These are phyloP conservation scores for Manduca sexta DNA, from an alignment of 1,140 invertebrate genomes.

Conservation along the genomic window DNA sequence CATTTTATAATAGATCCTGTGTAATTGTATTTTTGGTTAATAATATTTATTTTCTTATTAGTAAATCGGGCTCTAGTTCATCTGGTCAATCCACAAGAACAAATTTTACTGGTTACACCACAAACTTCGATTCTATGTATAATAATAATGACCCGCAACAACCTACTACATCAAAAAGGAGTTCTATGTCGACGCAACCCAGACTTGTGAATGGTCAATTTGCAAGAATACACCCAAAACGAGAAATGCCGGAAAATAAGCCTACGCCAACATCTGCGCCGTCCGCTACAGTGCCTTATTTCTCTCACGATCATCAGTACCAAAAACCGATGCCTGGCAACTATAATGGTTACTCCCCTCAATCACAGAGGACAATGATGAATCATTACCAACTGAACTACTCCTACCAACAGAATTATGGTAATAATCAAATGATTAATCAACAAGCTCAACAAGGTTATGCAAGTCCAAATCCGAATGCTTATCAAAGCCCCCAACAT, in stretches of 20 bases:
- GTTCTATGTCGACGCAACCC: slow-evolving; percentile 44
- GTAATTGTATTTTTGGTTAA: too few relatives aligned
- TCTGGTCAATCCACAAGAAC: slow-evolving; percentile 68
- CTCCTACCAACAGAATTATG: slow-evolving; percentile 52
- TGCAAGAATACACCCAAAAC: slow-evolving; percentile 45
- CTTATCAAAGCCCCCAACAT: slow-evolving; percentile 62
- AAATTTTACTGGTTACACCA: slow-evolving; percentile 66
- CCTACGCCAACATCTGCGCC: slow-evolving; percentile 22
- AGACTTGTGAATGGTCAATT: slow-evolving; percentile 53
- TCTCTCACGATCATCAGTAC: slow-evolving; percentile 66
- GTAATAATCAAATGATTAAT: slow-evolving; percentile 44
- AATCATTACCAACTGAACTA: slow-evolving; percentile 56
- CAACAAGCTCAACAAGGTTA: slow-evolving; percentile 45
- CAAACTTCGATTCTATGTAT: slow-evolving; percentile 62
- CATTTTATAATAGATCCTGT: too few relatives aligned
- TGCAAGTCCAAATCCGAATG: slow-evolving; percentile 45
- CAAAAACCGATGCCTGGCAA: slow-evolving; percentile 52
- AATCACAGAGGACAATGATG: slow-evolving; percentile 38
- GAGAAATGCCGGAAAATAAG: slow-evolving; percentile 40
- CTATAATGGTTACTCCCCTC: slow-evolving; percentile 60
- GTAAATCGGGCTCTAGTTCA: slow-evolving; percentile 71
- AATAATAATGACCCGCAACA: slow-evolving; percentile 57
- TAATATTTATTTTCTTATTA: too few relatives aligned
- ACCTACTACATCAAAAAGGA: slow-evolving; percentile 49
- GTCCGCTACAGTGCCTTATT: slow-evolving; percentile 44